Percentiles rank a stretch among this genome's conserved stretches.
Evolutionary conservation across 2,113 vertebrate species (phyloP).

Genomic region (Propithecus coquereli): DNA sequence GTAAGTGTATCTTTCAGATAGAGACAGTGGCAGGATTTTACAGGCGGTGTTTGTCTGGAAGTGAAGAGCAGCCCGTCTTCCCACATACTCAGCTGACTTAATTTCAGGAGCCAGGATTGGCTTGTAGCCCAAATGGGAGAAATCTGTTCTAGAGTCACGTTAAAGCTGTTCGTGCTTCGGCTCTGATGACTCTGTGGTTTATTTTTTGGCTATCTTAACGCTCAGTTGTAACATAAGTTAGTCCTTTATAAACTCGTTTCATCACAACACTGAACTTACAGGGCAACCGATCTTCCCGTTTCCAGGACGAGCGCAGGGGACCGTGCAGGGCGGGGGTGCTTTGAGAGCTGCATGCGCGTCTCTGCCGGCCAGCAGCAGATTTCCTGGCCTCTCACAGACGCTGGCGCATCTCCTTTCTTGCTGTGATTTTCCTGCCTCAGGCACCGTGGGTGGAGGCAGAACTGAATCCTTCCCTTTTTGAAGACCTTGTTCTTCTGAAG

Average conservation of each 20-base stretch:
- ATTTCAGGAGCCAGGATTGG: constrained; percentile 19
- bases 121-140: neutral
- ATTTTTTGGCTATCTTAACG: rapidly evolving
- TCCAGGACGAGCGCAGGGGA: neutral
- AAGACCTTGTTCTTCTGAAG: neutral
- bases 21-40: neutral
- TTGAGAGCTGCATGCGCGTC: rapidly evolving
- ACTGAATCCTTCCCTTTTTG: neutral
- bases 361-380: too few relatives aligned
- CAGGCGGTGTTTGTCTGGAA: constrained; percentile 49
- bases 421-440: neutral
- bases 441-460: neutral
- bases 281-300: neutral
- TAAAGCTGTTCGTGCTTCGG: neutral
- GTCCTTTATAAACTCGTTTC: neutral
- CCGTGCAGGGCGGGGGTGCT: neutral
- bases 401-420: neutral
- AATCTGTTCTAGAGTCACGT: constrained; percentile 43
- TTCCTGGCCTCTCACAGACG: neutral
- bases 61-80: constrained; percentile 50
- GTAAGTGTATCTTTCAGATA: neutral
- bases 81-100: constrained; percentile 39
- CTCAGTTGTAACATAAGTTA: neutral
- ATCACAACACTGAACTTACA: neutral
- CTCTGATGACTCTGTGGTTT: neutral